phyloP scores from a whole-genome alignment of 1,140 invertebrate species.

The Procambarus virginalis region DNA sequence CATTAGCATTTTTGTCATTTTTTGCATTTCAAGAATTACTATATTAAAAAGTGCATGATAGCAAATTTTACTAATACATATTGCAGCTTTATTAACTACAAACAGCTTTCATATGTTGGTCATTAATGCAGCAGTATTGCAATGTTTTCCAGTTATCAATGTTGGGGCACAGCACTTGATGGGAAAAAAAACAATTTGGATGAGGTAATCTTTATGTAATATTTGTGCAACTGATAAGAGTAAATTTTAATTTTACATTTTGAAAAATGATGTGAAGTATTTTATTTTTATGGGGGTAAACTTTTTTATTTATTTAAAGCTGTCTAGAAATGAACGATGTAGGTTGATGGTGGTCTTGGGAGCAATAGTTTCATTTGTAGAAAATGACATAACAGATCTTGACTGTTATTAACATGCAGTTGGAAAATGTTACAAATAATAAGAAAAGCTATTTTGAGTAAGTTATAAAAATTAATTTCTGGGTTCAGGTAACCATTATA shows the following conservation, averaged over 20 bases:
- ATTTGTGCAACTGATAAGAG: neutral
- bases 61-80: too few species aligned
- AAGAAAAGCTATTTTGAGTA: neutral
- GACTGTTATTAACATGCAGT: neutral
- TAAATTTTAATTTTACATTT: neutral
- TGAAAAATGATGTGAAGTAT: neutral
- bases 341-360: constrained; percentile 10
- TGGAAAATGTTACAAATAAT: neutral
- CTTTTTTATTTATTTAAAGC: neutral
- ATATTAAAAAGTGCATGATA: too few species aligned
- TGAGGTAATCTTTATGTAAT: neutral
- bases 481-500: neutral
- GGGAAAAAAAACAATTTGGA: neutral
- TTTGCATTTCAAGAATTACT: too few species aligned
- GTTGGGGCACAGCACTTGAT: neutral
- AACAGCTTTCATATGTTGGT: too few species aligned
- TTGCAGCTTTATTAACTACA: too few species aligned
- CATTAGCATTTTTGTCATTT: too few species aligned
- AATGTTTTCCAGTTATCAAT: neutral
- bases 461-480: neutral
- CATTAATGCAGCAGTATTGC: too few species aligned
- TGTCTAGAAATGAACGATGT: neutral
- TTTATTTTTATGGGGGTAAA: neutral
- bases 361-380: neutral
- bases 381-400: neutral